These are phyloP conservation scores for Hestina assimilis DNA, from an alignment of 1,140 invertebrate species.

Conservation along the genomic window DNA sequence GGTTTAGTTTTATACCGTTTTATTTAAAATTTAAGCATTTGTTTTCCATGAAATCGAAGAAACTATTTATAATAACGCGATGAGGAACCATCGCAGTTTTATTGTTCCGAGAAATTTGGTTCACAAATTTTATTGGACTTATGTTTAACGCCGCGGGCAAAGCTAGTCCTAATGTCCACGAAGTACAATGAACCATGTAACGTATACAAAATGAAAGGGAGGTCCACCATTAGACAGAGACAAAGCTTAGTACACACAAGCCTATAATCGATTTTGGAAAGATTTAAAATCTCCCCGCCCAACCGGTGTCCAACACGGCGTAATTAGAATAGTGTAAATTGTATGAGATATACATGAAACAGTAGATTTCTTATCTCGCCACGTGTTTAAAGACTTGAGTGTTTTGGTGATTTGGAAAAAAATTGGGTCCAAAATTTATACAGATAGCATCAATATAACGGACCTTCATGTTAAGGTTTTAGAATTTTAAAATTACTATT, in stretches of 20 bases:
- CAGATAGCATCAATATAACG: slow-evolving; percentile 1
- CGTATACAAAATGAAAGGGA: slow-evolving; percentile 55
- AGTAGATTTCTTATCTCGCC: slow-evolving; percentile 9
- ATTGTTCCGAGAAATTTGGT: slow-evolving; percentile 8
- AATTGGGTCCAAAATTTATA: not conserved
- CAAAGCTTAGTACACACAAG: slow-evolving; percentile 54
- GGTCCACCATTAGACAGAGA: slow-evolving; percentile 61
- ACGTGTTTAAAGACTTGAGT: no score
- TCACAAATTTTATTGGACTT: slow-evolving; percentile 3
- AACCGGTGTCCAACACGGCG: slow-evolving; percentile 33
- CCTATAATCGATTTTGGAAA: slow-evolving; percentile 62
- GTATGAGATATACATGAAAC: not conserved
- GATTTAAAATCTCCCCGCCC: slow-evolving; percentile 56
- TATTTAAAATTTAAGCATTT: no score
- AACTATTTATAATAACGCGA: no score
- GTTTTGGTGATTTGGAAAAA: no score
- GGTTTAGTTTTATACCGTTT: no score
- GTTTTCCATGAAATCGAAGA: no score
- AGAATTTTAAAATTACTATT: not conserved
- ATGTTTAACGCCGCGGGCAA: slow-evolving; percentile 24
- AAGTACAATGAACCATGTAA: slow-evolving; percentile 59
- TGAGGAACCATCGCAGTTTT: not conserved
- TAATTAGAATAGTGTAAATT: slow-evolving; percentile 61
- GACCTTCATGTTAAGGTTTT: not conserved
- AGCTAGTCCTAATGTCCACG: slow-evolving; percentile 26